Base-by-base conservation (phyloP, 2,888 invertebrate genomes). In the Muschampia plurimacula region DNA sequence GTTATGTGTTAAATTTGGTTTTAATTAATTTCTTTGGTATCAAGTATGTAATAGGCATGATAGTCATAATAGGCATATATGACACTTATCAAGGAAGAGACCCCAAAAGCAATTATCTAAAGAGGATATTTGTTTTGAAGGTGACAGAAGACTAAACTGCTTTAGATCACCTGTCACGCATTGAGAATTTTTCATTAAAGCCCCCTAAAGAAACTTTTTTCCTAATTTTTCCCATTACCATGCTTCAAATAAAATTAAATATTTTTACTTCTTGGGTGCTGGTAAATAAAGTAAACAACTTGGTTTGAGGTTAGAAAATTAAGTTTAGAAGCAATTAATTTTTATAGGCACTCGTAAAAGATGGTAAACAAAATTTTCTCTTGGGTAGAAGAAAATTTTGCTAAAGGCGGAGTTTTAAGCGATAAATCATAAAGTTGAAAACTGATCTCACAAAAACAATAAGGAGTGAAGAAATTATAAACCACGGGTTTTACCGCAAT, bases 351-450 rank as follows among this genome's bases (percentile, higher is more conserved):
- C 65, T 69, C 52, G 59, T 69, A 60, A 65, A 46, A 13, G 60
- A 28, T 22, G 69, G 69, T 60, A 66, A 73, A 73, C 69, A 73
- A 65, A 66, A 73, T 69, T 69, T 49, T 65, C 65, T 66, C 59
- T 44, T 46, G 15, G 69, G 59, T 67, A 32, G 74, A 78, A 76
- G 63, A 73, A 77, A 76, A 76, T 77, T 76, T 75, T 69, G 71
- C 75, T 76, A 70, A 73, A 72, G 75, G 62, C 74, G 76, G 75
- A 76, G 70, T 76, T 76, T 74, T 67, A 70, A 73, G 67, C 75
- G 70, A 77, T 79, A 79, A 84, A 82, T 82, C 79, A 79, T 76
- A 77, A 81, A 81, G 78, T 79, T 80, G 75, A 80, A 77, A 78
- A 75, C 75, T 77, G 67, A 70, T 73, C 73, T 73, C 73, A 71